phyloP scores from a whole-genome alignment of 2,797 vertebrate species.

The Knipowitschia caucasica region DNA sequence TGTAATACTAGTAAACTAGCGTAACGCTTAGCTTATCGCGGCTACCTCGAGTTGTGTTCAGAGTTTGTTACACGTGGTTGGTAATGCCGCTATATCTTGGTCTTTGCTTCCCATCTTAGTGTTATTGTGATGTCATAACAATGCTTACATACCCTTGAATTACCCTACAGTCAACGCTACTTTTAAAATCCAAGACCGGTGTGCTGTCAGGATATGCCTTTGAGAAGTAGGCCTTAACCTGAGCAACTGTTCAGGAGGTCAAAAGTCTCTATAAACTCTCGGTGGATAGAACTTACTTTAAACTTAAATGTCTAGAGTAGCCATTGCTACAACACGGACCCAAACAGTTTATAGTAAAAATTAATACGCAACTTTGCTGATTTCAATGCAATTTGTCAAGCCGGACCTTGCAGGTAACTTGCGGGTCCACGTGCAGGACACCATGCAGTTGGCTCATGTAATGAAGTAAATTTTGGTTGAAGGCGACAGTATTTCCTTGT shows the following conservation, averaged over 20 bases:
- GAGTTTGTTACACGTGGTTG: not conserved
- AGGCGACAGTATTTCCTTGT: conserved; percentile 10
- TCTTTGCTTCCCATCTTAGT: no score
- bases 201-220: conserved; percentile 30
- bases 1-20: no score
- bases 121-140: no score
- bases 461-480: not conserved
- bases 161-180: no score
- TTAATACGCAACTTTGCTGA: conserved; percentile 13
- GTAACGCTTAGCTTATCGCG: conserved; percentile 1
- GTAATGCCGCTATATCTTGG: not conserved
- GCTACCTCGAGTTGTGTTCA: conserved; percentile 67
- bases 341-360: not conserved
- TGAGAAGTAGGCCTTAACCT: conserved; percentile 43
- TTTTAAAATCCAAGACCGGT: conserved; percentile 13
- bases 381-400: conserved; percentile 25
- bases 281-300: not conserved
- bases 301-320: not conserved
- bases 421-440: not conserved
- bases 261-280: not conserved
- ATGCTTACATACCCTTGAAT: no score
- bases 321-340: not conserved
- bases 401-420: not conserved
- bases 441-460: not conserved
- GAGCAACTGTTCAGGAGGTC: conserved; percentile 30